Conservation (phyloP, 2,797 vertebrate genomes). For the Psittacula echo region DNA sequence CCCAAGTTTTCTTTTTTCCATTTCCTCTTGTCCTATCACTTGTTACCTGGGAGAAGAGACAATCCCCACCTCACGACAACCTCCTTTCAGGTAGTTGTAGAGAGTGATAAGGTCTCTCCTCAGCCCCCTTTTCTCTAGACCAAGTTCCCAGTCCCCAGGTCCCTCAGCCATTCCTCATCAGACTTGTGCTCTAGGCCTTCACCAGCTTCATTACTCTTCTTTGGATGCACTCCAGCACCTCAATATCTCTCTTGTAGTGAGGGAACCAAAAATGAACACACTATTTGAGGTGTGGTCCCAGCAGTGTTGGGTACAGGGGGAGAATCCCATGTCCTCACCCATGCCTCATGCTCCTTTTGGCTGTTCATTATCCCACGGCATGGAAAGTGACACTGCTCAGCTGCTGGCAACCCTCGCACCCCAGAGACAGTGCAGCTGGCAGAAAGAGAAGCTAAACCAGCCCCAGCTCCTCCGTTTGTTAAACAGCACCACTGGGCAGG, state of each 20-base stretch:
- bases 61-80: fast-evolving
- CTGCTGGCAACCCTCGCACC: neutral
- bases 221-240: no score
- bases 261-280: neutral
- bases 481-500: neutral
- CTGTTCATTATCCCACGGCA: neutral
- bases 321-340: neutral
- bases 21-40: neutral
- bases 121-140: neutral
- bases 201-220: neutral
- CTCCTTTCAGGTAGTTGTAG: neutral
- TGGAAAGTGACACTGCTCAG: fast-evolving
- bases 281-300: neutral
- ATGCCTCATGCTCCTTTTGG: neutral
- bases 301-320: neutral
- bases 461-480: neutral
- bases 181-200: neutral
- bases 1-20: neutral
- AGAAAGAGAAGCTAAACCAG: neutral
- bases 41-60: neutral
- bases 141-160: neutral
- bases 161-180: fast-evolving
- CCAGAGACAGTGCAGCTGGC: neutral
- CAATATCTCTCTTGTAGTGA: neutral
- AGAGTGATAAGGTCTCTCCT: neutral